These are phyloP conservation scores for Cyclargus thomasi DNA, from an alignment of 1,140 invertebrate genomes.

Conservation along the genomic window DNA sequence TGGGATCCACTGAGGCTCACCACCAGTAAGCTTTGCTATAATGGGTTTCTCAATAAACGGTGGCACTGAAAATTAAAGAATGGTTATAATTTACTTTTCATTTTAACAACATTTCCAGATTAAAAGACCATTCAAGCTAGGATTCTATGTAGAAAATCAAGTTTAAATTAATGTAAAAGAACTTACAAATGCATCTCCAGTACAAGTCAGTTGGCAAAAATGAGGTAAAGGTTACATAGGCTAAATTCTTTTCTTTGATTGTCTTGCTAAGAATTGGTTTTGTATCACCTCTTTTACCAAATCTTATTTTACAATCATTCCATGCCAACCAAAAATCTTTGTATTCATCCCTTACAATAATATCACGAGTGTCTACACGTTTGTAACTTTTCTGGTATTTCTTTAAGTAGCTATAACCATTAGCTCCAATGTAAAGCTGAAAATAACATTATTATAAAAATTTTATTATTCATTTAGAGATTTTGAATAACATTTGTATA, in stretches of 20 bases:
- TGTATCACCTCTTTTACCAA: slow-evolving; percentile 21
- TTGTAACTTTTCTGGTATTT: slow-evolving; percentile 7
- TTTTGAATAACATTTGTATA: too few relatives aligned
- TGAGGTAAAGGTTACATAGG: slow-evolving; percentile 19
- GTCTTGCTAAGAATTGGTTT: slow-evolving; percentile 17
- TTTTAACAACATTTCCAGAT: too few relatives aligned
- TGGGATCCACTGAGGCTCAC: slow-evolving; percentile 19
- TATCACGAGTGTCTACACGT: slow-evolving; percentile 17
- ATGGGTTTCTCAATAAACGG: slow-evolving; percentile 15
- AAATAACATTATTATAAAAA: slow-evolving; percentile 14
- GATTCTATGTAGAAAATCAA: too few relatives aligned
- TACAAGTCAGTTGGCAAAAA: slow-evolving; percentile 10
- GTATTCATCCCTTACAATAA: slow-evolving; percentile 20
- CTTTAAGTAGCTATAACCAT: slow-evolving; percentile 20
- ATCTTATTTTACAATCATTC: slow-evolving; percentile 20
- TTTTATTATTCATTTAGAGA: too few relatives aligned
- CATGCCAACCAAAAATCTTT: slow-evolving; percentile 29
- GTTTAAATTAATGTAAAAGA: too few relatives aligned
- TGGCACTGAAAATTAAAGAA: slow-evolving; percentile 15
- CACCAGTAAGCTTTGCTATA: not conserved
- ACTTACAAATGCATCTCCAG: slow-evolving; percentile 24
- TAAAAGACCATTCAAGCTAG: too few relatives aligned
- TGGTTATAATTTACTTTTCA: not conserved
- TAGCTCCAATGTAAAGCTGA: slow-evolving; percentile 19
- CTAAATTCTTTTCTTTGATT: slow-evolving; percentile 16